Evolutionary conservation across 2,113 vertebrate genomes (phyloP).

Genomic region (Ibidorhyncha struthersii): DNA sequence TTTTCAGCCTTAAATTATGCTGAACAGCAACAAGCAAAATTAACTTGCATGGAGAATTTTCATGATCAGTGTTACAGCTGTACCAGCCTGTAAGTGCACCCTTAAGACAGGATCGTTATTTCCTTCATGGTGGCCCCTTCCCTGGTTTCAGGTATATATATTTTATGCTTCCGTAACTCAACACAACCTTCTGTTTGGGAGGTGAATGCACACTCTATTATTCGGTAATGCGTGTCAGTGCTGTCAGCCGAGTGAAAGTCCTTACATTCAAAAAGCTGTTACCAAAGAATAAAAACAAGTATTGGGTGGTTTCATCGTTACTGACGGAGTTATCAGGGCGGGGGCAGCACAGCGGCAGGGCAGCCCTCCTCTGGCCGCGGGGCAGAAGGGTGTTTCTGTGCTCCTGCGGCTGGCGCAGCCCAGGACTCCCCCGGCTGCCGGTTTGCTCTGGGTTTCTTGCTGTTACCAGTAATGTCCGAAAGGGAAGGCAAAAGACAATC

Average conservation of each 20-base stretch:
- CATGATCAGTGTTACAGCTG: no score
- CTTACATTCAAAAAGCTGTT: background rate
- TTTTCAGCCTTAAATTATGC: background rate
- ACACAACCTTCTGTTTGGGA: background rate
- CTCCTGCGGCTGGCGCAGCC: fast-evolving
- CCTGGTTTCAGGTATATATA: background rate
- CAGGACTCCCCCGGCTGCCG: background rate
- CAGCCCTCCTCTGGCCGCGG: fast-evolving
- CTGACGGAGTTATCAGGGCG: background rate
- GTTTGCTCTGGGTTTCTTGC: background rate
- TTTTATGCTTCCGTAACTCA: background rate
- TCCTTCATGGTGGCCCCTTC: background rate
- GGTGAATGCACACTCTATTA: background rate
- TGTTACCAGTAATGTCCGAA: background rate
- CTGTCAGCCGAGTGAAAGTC: background rate
- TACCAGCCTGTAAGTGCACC: background rate
- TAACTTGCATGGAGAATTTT: background rate
- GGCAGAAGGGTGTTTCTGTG: no score
- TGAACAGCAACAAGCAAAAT: background rate
- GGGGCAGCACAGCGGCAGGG: background rate
- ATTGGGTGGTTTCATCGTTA: background rate
- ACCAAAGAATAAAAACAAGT: background rate
- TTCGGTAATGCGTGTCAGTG: background rate
- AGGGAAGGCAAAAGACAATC: no score
- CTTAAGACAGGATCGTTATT: background rate